Evolutionary conservation across 2,888 invertebrate genomes (phyloP), one percentile per base, ranked within the genome.

Genomic region (Cantharis flavilabris): DNA sequence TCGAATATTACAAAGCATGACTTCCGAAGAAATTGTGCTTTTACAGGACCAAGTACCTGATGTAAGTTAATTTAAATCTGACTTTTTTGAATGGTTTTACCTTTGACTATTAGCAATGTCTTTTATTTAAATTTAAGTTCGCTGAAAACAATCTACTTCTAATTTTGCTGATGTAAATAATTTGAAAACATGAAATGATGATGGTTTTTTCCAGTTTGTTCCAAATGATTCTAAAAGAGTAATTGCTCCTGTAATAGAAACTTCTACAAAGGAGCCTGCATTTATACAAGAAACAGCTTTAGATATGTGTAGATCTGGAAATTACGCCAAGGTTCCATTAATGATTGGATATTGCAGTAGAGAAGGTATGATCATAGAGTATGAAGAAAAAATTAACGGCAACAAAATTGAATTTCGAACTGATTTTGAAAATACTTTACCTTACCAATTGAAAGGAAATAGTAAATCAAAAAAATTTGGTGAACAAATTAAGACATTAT

Each of bases 251-350:
- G 82, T 84, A 5, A 75, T 84, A 13, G 83, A 84, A 76, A 81
- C 80, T 30, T 76, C 72, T 28, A 71, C 72, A 14, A 30, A 76
- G 14, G 84, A 85, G 75, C 78, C 80, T 10, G 80, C 86, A 4
- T 86, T 88, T 75, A 76, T 88, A 72, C 30, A 82, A 0, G 81
- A 85, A 73, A 75, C 84, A 30, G 87, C 88, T 0, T 23, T 84
- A 3, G 81, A 85, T 70, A 80, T 86, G 5, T 80, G 87, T 28
- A 75, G 78, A 49, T 84, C 84, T 1, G 86, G 86, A 62, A 83
- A 84, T 70, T 87, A 85, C 78, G 84, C 83, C 62, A 84, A 86
- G 72, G 85, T 88, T 0, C 88, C 88, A 9, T 76, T 87, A 18
- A 83, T 88, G 26, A 84, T 86, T 73, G 88, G 88, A 3, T 87